Conservation (phyloP, 2,797 vertebrate species). For the Poliocrania exsul region DNA sequence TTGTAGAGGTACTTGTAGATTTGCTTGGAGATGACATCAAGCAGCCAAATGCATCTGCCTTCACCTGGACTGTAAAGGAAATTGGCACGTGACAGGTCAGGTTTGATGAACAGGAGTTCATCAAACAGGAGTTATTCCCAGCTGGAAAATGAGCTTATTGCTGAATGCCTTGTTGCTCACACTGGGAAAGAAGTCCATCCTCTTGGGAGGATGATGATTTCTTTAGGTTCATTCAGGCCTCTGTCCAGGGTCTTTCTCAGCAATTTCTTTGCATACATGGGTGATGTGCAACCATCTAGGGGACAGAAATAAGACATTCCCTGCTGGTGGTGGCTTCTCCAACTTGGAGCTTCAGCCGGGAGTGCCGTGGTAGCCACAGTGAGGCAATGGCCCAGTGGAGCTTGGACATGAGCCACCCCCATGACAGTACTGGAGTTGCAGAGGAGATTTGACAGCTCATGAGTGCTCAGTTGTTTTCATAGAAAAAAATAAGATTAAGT, state of each 20-base stretch:
- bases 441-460: background rate
- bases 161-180: background rate
- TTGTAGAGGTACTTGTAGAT: background rate
- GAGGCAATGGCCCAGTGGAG: background rate
- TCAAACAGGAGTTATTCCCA: background rate
- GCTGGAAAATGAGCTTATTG: background rate
- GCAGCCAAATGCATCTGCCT: background rate
- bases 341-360: background rate
- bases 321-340: background rate
- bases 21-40: background rate
- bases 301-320: background rate
- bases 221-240: background rate
- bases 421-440: fast-evolving
- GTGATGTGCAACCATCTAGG: background rate
- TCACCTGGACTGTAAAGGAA: background rate
- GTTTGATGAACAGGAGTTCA: background rate
- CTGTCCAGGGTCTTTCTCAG: background rate
- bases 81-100: background rate
- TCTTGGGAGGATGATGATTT: background rate
- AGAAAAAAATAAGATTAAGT: background rate
- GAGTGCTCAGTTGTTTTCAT: background rate
- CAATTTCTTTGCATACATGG: background rate
- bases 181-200: background rate
- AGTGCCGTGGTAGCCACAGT: background rate
- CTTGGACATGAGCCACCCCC: background rate